A percentile compares a stretch with the other conserved stretches of the same genome.
These are phyloP conservation scores for Cephonodes hylas DNA, from an alignment of 2,888 invertebrate genomes.

Conservation along the genomic window DNA sequence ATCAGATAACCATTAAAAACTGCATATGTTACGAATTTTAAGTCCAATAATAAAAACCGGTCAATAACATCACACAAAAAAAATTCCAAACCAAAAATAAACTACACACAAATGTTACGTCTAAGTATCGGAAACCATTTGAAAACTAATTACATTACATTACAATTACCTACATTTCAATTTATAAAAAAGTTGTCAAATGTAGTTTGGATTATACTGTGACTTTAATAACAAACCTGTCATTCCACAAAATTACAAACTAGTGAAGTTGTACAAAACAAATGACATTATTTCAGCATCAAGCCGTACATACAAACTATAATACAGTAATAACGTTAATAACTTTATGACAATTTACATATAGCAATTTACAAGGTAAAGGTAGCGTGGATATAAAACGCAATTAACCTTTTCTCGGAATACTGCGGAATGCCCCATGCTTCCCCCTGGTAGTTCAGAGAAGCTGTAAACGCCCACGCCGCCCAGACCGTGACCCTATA, in stretches of 20 bases:
- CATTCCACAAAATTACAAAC: background rate
- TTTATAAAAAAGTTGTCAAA: background rate
- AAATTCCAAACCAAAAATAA: background rate
- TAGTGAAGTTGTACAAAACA: background rate
- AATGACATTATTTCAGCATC: background rate
- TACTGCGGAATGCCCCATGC: constrained; percentile 32
- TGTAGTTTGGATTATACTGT: background rate
- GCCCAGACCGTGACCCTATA: constrained; percentile 32
- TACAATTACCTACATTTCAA: no score
- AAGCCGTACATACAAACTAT: background rate
- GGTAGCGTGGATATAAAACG: constrained; percentile 36
- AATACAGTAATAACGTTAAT: background rate
- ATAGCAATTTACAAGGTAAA: background rate
- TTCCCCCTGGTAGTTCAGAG: constrained; percentile 42
- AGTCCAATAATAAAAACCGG: no score
- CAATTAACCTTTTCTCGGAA: constrained; percentile 56
- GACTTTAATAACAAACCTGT: background rate
- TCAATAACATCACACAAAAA: no score
- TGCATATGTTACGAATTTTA: no score
- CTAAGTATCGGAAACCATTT: background rate
- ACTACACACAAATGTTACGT: background rate
- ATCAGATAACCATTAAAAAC: no score
- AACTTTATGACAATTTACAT: background rate
- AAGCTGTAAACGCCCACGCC: constrained; percentile 52
- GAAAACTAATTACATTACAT: background rate